Evolutionary conservation across 1,140 invertebrate species (phyloP).

Genomic region (Zophobas morio): DNA sequence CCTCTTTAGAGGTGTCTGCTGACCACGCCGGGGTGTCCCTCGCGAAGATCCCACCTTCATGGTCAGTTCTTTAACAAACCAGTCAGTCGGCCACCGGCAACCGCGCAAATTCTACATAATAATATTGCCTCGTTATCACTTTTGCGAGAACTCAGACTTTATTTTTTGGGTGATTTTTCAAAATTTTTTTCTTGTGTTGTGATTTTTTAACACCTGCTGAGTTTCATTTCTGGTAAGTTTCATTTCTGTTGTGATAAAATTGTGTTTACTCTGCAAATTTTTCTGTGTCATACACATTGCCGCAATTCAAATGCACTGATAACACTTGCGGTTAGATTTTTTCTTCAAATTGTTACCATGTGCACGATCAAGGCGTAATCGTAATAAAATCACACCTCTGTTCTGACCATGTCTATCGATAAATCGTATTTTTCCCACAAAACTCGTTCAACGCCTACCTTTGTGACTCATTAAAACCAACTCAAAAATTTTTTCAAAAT

Average conservation of each 20-base stretch:
- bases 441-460: constrained; percentile 5
- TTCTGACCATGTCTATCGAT: constrained; percentile 11
- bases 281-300: not conserved
- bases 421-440: constrained; percentile 6
- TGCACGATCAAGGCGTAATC: constrained; percentile 25
- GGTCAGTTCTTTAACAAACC: constrained; percentile 49
- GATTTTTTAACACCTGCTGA: too few relatives aligned
- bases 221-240: constrained; percentile 5
- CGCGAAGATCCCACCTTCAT: constrained; percentile 51
- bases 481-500: constrained; percentile 30
- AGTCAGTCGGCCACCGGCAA: constrained; percentile 58
- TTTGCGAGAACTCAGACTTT: not conserved
- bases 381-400: constrained; percentile 21
- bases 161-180: constrained; percentile 1
- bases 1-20: constrained; percentile 37
- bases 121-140: constrained; percentile 37
- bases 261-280: not conserved
- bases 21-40: constrained; percentile 31
- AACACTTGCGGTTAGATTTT: not conserved
- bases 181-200: not conserved
- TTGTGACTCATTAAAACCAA: constrained; percentile 21
- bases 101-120: constrained; percentile 49
- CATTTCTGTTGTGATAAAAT: not conserved
- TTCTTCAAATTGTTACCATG: constrained; percentile 9
- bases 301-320: not conserved